A percentile compares a stretch with the other conserved stretches of the same genome.
These are phyloP conservation scores for Hedya salicella DNA, from an alignment of 2,888 invertebrate genomes.

Conservation along the genomic window DNA sequence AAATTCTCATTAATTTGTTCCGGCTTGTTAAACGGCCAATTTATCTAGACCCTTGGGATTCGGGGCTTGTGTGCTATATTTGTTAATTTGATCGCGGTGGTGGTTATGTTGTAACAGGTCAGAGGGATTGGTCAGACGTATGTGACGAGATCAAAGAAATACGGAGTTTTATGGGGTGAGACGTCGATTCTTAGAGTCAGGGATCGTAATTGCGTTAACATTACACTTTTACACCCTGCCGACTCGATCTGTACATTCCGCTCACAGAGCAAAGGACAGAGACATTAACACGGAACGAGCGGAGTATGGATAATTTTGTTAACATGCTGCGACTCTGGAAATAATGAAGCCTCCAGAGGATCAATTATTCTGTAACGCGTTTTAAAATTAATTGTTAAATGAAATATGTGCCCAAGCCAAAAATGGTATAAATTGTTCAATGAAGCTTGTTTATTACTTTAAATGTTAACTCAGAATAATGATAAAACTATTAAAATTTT, in stretches of 20 bases:
- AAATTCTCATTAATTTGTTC: slow-evolving; percentile 52
- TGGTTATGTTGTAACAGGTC: slow-evolving; percentile 34
- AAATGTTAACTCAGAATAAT: too few species aligned
- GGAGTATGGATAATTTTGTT: slow-evolving; percentile 21
- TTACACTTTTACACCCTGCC: slow-evolving; percentile 48
- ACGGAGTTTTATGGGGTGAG: slow-evolving; percentile 40
- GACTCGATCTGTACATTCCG: slow-evolving; percentile 39
- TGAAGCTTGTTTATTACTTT: too few species aligned
- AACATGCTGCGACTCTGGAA: slow-evolving; percentile 13
- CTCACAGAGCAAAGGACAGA: slow-evolving; percentile 29
- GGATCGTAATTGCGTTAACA: slow-evolving; percentile 52
- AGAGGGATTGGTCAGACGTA: slow-evolving; percentile 35
- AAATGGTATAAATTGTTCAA: not conserved
- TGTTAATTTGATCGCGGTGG: slow-evolving; percentile 6
- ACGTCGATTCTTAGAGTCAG: slow-evolving; percentile 45
- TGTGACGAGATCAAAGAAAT: slow-evolving; percentile 49
- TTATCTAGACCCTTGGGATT: slow-evolving; percentile 38
- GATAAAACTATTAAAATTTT: too few species aligned
- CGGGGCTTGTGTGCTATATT: not conserved
- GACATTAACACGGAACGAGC: not conserved
- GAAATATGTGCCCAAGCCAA: not conserved
- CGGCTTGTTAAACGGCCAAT: slow-evolving; percentile 46
- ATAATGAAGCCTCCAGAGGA: slow-evolving; percentile 21
- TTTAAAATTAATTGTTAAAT: not conserved
- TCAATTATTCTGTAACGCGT: slow-evolving; percentile 12